Conservation (phyloP, 2,888 invertebrate genomes). For the Acheta domesticus region DNA sequence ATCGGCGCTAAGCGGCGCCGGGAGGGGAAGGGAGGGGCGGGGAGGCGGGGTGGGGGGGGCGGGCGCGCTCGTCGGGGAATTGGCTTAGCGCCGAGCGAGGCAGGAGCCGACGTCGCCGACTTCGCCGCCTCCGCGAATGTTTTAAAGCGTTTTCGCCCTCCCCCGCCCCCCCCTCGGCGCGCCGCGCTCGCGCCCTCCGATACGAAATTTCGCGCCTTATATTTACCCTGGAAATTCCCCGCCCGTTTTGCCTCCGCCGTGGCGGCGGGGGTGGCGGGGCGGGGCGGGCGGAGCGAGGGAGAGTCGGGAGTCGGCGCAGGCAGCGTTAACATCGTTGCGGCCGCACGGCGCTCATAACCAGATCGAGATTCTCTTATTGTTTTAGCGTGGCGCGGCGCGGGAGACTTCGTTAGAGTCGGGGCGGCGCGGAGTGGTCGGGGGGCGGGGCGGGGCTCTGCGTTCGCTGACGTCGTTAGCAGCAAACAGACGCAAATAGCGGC, state of each 20-base stretch:
- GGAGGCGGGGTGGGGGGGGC: not conserved
- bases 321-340: not conserved
- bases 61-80: not conserved
- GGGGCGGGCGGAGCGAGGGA: not conserved
- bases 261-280: not conserved
- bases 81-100: not conserved
- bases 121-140: not conserved
- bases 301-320: not conserved
- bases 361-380: conserved; percentile 5
- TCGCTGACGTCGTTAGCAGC: conserved; percentile 1
- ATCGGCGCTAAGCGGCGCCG: too few relatives aligned
- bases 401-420: not conserved
- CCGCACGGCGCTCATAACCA: not conserved
- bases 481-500: conserved; percentile 18
- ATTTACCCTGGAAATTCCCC: not conserved
- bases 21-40: too few relatives aligned
- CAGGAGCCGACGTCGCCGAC: not conserved
- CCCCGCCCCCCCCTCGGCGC: not conserved
- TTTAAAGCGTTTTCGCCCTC: not conserved
- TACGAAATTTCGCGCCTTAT: conserved; percentile 7
- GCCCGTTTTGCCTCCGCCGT: not conserved
- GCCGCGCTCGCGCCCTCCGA: not conserved
- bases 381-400: not conserved
- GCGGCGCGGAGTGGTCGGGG: not conserved
- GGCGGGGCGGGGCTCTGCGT: not conserved